Percentiles rank a stretch among this genome's conserved stretches.
Evolutionary conservation across 1,140 invertebrate genomes (phyloP).

Genomic region (Lanistes nyassanus): DNA sequence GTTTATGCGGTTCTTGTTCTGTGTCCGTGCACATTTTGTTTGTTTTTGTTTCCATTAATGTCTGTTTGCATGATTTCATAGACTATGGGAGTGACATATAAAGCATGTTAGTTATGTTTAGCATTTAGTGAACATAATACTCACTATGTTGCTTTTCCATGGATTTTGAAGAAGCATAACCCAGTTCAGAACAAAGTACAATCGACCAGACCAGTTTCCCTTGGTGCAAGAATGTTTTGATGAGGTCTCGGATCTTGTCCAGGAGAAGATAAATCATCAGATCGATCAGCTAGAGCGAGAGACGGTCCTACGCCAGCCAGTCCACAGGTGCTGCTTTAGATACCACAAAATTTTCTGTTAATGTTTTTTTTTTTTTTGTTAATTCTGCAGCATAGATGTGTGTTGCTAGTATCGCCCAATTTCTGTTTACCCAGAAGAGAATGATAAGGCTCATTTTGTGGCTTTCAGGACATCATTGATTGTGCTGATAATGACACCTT

Average conservation of each 20-base stretch:
- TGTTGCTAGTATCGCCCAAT: background rate
- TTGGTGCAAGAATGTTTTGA: slow-evolving; percentile 39
- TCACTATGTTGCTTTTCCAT: slow-evolving; percentile 17
- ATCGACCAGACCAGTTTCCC: slow-evolving; percentile 27
- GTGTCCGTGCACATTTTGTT: background rate
- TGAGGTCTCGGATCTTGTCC: slow-evolving; percentile 35
- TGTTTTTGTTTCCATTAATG: background rate
- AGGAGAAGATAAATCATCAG: slow-evolving; percentile 66
- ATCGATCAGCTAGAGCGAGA: slow-evolving; percentile 74
- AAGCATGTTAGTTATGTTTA: background rate
- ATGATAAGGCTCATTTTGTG: background rate
- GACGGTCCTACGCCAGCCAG: slow-evolving; percentile 74
- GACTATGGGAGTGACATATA: background rate
- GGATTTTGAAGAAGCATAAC: slow-evolving; percentile 8
- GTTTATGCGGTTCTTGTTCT: background rate
- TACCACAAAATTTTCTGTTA: too few species aligned
- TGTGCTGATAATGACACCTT: background rate
- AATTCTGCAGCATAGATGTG: background rate
- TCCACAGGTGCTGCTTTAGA: slow-evolving; percentile 55
- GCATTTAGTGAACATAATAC: background rate
- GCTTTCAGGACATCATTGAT: background rate
- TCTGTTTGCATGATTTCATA: background rate
- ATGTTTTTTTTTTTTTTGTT: background rate
- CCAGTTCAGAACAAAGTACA: slow-evolving; percentile 15
- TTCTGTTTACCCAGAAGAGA: background rate